phyloP scores from a whole-genome alignment of 2,797 vertebrate genomes.

The Oryzias dopingdopingensis region DNA sequence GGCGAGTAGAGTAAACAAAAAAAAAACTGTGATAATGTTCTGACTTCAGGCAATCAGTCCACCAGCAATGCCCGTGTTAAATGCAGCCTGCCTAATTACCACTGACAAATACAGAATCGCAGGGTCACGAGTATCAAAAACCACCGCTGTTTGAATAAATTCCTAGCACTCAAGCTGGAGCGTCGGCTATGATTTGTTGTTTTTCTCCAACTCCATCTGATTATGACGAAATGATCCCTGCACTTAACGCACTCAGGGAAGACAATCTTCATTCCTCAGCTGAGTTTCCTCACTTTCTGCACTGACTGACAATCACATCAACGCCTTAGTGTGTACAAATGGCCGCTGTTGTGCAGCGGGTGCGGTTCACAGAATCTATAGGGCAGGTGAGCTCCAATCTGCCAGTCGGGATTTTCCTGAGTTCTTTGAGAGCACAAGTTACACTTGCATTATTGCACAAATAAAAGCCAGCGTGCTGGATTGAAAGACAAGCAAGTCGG shows the following conservation, averaged over 20 bases:
- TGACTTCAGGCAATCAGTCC: slow-evolving; percentile 37
- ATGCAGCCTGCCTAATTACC: slow-evolving; percentile 45
- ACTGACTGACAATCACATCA: slow-evolving; percentile 40
- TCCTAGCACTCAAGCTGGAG: slow-evolving; percentile 48
- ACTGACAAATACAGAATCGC: slow-evolving; percentile 45
- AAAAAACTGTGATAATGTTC: slow-evolving; percentile 31
- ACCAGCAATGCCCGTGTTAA: slow-evolving; percentile 26
- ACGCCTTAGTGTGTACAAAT: slow-evolving; percentile 33
- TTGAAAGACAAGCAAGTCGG: slow-evolving; percentile 59
- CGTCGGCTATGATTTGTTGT: slow-evolving; percentile 38
- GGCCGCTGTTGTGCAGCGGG: slow-evolving; percentile 29
- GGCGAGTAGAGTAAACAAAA: slow-evolving; percentile 15
- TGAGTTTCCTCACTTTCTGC: slow-evolving; percentile 41
- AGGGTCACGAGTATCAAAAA: slow-evolving; percentile 34
- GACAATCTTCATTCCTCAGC: slow-evolving; percentile 12
- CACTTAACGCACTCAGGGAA: slow-evolving; percentile 25
- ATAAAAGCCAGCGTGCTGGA: slow-evolving; percentile 17
- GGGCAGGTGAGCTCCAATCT: slow-evolving; percentile 27
- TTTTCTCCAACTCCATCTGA: slow-evolving; percentile 26
- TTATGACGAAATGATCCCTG: slow-evolving; percentile 23
- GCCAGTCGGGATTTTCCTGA: slow-evolving; percentile 49
- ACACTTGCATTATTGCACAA: slow-evolving; percentile 64
- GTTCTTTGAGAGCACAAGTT: slow-evolving; percentile 61
- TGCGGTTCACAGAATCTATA: slow-evolving; percentile 1
- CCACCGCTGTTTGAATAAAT: slow-evolving; percentile 38